Evolutionary conservation across 2,888 invertebrate genomes (phyloP), one percentile per base, ranked within the genome.

Genomic region (Schrankia costaestrigalis): DNA sequence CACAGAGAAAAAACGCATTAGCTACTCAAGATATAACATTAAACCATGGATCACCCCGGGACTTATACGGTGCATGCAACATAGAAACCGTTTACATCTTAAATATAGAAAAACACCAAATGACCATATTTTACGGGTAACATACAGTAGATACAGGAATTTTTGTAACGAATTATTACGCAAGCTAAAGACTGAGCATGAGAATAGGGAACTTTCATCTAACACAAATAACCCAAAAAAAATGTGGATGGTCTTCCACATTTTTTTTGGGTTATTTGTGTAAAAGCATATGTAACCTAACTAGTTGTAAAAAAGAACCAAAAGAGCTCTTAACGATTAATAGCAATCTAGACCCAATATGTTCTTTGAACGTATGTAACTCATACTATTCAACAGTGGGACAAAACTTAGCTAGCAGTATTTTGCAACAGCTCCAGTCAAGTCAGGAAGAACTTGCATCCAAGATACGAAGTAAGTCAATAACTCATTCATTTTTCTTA

Each of bases 81-180:
- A 27, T 27, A 17, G 18, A 11, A 18, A 27, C 18, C 11, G 11
- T 8, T n/a, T 27, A 7, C 18, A 27, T n/a, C 1, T 17, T 3
- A 15, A 17, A 6, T 26, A 15, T 11, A n/a, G 10, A 7, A 17
- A 26, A 6, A 3, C 3, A 1, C 26, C 26, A 5, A n/a, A 26
- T 26, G 11, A 26, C 11, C 6, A 1, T 7, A 4, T 17, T 26
- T 17, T 26, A 15, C 26, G 9, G 3, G 6, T 6, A n/a, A 15
- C 9, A 4, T 26, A 26, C 10, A n/a, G 17, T 2, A 15, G 17
- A 8, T 26, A 26, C 14, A 26, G 13, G 14, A 26, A 26, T n/a
- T 26, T 26, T 9, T 26, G 25, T 9, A 26, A 28, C 10, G 18
- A 28, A 9, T n/a, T n/a, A n/a, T n/a, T n/a, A n/a, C n/a, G n/a